Conservation (phyloP, 2,888 invertebrate genomes). For the Mythimna vitellina region DNA sequence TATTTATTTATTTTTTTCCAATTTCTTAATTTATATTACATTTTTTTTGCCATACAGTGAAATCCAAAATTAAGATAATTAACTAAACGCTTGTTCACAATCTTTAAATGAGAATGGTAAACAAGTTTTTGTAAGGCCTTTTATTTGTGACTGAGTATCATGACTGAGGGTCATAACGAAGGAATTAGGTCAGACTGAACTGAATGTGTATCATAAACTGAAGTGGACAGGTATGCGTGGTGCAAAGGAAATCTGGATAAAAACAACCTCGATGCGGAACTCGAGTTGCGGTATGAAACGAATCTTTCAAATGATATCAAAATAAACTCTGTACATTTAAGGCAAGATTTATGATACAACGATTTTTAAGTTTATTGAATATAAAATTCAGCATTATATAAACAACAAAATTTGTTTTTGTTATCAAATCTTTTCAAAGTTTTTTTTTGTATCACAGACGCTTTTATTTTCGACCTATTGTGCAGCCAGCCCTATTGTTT, state of each 20-base stretch:
- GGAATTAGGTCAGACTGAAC: background rate
- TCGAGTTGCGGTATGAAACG: background rate
- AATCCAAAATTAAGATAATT: no score
- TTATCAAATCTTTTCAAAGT: slow-evolving; percentile 47
- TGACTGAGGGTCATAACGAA: background rate
- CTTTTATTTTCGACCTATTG: slow-evolving; percentile 47
- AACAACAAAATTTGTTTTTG: slow-evolving; percentile 44
- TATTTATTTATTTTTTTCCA: no score
- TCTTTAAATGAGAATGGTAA: no score
- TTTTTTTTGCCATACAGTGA: no score
- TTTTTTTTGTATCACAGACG: slow-evolving; percentile 45
- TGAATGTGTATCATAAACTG: background rate
- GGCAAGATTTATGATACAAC: slow-evolving; percentile 7
- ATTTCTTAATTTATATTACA: no score
- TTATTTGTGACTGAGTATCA: no score
- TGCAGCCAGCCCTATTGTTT: slow-evolving; percentile 40
- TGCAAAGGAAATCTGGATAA: background rate
- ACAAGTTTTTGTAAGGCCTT: no score
- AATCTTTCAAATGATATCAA: background rate
- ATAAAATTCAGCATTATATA: slow-evolving; percentile 4
- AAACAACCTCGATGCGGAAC: background rate
- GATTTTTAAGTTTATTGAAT: slow-evolving; percentile 6
- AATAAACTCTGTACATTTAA: background rate
- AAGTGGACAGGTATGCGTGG: background rate
- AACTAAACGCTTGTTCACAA: no score